Evolutionary conservation across 1,140 invertebrate species (phyloP), one percentile per base, ranked within the genome.

Genomic region (Drosophila erecta): DNA sequence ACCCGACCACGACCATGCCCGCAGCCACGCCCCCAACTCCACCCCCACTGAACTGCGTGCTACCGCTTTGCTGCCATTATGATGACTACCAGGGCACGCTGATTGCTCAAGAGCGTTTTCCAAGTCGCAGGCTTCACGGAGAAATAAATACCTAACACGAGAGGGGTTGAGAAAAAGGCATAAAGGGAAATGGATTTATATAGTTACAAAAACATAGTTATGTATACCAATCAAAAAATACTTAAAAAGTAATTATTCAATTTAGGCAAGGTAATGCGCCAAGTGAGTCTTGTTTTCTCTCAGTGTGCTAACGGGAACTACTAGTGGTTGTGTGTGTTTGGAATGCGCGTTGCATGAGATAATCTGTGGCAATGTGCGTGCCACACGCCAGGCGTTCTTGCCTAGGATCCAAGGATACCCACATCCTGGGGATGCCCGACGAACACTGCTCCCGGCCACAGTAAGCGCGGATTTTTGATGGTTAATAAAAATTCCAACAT

Each of bases 401-500:
- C 47, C 40, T 49, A 46, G 56, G 44, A 70, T 69, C 64, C 62
- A 37, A 33, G 59, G 38, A 24, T 17, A 15, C 37, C 2, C 22
- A 30, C 35, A 41, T 17, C 38, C 53, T 15, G n/a, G 35, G 58
- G 49, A 43, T 57, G 37, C 35, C 37, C 59, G 37, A 37, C 35
- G 38, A 27, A 37, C 27, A 10, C 30, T 15, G 37, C 60, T 65
- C 35, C 41, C 55, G 40, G 44, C 14, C 73, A 46, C 38, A 71
- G 65, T 40, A 27, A 74, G 53, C 62, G 72, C 72, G 76, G 72
- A 83, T 89, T 90, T 71, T 84, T 89, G 84, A 89, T 89, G 84
- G 84, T 89, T 89, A 89, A 89, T 89, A 89, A 89, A 89, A 89
- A 89, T 89, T 89, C 84, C 84, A 89, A 89, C 84, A 89, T 89